Evolutionary conservation across 2,797 vertebrate species (phyloP), one percentile per base, ranked within the genome.

Genomic region (Protonibea diacanthus): DNA sequence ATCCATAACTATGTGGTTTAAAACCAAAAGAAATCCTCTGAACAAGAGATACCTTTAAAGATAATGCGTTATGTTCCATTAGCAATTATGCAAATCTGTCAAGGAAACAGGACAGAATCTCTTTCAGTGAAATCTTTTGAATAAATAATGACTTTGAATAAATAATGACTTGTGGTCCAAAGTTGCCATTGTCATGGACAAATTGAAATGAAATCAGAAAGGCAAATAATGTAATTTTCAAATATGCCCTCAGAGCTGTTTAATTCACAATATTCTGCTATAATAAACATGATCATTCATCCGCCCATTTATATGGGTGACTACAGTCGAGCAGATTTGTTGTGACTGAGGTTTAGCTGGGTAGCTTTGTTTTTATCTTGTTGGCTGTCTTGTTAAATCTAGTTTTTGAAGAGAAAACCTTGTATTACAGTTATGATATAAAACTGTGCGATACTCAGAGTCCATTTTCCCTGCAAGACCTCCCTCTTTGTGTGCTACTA

Each of bases 171-270:
- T 59, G 12, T 7, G 17, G 21, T 64, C 20, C 11, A 25, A 29
- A 63, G 59, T 38, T 66, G 11, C 47, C 20, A 14, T 60, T 60
- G 25, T 40, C 14, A 51, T 20, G 6, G 6, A 23, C 47, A 49
- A 27, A 40, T 5, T 25, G 4, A 49, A 25, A 61, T 78, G 17
- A 68, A 73, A 66, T 65, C 56, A 75, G 66, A 75, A 38, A 65
- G 6, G 21, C 20, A 57, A 57, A 47, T 67, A 70, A 74, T 67
- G 45, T 56, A 3, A 81, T 79, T 70, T 76, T 6, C 38, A 52
- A 62, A 72, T 25, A 18, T 38, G 4, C 9, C 52, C 6, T 65
- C 49, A 44, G 4, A 81, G 55, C 23, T 60, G 8, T 62, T 71
- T 1, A 25, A 49, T 61, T 48, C 0, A 33, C 23, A 58, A 74